These are phyloP conservation scores for Asobara japonica DNA, from an alignment of 1,140 invertebrate species.

Conservation along the genomic window DNA sequence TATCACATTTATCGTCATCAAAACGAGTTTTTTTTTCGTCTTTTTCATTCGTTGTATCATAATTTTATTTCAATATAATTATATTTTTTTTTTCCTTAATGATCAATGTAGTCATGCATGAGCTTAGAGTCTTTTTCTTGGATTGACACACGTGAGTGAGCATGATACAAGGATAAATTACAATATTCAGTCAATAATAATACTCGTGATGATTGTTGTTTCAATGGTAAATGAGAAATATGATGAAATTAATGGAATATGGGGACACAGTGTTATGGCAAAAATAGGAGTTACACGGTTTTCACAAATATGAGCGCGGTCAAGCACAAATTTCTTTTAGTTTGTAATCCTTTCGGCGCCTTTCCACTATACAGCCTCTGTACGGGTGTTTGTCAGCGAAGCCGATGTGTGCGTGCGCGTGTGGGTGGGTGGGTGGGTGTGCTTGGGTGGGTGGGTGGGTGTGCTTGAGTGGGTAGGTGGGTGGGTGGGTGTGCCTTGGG, in stretches of 20 bases:
- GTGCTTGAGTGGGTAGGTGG: no score
- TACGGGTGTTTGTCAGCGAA: no score
- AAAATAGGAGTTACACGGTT: no score
- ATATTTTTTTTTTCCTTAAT: conserved; percentile 11
- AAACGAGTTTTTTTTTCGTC: background rate
- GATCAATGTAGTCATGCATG: conserved; percentile 16
- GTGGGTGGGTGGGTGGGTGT: no score
- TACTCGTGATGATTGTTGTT: background rate
- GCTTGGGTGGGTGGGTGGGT: no score
- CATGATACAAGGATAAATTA: conserved; percentile 5
- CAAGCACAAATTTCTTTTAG: no score
- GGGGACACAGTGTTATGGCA: no score
- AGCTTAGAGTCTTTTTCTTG: conserved; percentile 3
- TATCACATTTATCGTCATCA: background rate
- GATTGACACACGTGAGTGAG: background rate
- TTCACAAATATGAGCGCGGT: no score
- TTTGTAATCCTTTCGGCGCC: no score
- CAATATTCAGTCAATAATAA: background rate
- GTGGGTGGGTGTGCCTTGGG: no score
- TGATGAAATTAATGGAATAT: background rate
- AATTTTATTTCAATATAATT: conserved; percentile 4
- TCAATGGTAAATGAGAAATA: background rate
- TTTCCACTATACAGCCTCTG: no score
- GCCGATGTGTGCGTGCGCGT: no score
- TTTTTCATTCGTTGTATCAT: background rate